Conservation (phyloP, 2,888 invertebrate genomes). For the Hirtodrosophila cameraria region DNA sequence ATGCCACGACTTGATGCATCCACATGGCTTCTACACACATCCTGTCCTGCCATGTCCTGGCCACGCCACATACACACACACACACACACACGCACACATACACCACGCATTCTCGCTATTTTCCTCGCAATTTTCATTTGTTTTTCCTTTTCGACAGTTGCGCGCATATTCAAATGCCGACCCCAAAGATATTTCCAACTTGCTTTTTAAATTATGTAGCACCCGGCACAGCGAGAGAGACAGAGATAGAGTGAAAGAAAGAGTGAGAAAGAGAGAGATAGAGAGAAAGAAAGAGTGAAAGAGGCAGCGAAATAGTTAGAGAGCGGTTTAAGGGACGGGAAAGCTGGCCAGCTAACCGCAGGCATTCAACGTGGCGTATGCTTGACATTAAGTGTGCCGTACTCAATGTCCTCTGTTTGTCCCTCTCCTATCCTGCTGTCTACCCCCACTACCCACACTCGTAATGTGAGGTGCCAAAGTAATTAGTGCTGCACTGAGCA, state of each 20-base stretch:
- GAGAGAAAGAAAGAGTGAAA: background rate
- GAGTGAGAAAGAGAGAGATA: background rate
- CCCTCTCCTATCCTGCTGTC: background rate
- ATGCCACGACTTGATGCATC: slow-evolving; percentile 34
- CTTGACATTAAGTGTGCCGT: slow-evolving; percentile 66
- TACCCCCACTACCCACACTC: slow-evolving; percentile 18
- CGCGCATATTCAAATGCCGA: slow-evolving; percentile 59
- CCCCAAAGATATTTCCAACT: slow-evolving; percentile 25
- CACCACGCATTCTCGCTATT: slow-evolving; percentile 27
- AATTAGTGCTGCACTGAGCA: slow-evolving; percentile 75
- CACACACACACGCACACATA: background rate
- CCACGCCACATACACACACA: slow-evolving; percentile 4
- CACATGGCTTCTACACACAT: slow-evolving; percentile 22
- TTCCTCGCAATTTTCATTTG: slow-evolving; percentile 44
- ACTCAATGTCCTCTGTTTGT: slow-evolving; percentile 17
- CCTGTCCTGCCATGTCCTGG: slow-evolving; percentile 23
- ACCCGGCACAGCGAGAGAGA: slow-evolving; percentile 3
- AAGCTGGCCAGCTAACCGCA: slow-evolving; percentile 56
- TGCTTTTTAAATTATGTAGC: slow-evolving; percentile 43
- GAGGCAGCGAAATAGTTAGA: no score
- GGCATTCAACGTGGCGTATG: slow-evolving; percentile 64
- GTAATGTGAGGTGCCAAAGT: slow-evolving; percentile 73
- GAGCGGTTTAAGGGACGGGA: no score
- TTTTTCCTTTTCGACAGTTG: slow-evolving; percentile 42
- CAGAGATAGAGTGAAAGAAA: background rate